phyloP scores from a whole-genome alignment of 2,113 vertebrate genomes.

The Cyphomyrus plagiostoma region DNA sequence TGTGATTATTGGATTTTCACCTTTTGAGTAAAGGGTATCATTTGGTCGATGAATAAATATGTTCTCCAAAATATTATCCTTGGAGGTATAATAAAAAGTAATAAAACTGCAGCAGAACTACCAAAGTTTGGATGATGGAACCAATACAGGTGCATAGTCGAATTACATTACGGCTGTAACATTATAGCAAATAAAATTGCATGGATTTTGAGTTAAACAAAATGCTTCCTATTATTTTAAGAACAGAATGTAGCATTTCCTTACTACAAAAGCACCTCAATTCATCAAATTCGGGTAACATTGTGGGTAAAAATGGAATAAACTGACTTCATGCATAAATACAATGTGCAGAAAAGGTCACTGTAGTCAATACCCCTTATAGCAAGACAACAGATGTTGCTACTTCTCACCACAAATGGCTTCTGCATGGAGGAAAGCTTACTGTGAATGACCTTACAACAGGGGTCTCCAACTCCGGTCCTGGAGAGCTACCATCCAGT shows the following conservation, averaged over 20 bases:
- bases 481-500: too few relatives aligned
- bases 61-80: neutral
- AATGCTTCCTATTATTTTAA: neutral
- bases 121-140: neutral
- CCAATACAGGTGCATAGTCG: neutral
- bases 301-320: neutral
- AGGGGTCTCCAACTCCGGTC: too few relatives aligned
- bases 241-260: neutral
- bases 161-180: neutral
- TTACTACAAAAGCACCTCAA: neutral
- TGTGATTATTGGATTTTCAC: neutral
- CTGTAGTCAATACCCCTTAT: neutral
- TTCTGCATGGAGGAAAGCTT: neutral
- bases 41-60: neutral
- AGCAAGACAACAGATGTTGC: neutral
- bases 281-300: neutral
- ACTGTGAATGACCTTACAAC: neutral
- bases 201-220: neutral
- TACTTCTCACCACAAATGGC: neutral
- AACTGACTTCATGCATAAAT: constrained; percentile 18
- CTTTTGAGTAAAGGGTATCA: neutral
- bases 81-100: neutral
- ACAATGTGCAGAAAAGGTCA: neutral
- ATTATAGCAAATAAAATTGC: neutral
- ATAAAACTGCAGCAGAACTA: neutral